Evolutionary conservation across 35 echinoderm and acorn worm species (phyloP), one percentile per base, ranked within the genome.

Genomic region (Patiria miniata): DNA sequence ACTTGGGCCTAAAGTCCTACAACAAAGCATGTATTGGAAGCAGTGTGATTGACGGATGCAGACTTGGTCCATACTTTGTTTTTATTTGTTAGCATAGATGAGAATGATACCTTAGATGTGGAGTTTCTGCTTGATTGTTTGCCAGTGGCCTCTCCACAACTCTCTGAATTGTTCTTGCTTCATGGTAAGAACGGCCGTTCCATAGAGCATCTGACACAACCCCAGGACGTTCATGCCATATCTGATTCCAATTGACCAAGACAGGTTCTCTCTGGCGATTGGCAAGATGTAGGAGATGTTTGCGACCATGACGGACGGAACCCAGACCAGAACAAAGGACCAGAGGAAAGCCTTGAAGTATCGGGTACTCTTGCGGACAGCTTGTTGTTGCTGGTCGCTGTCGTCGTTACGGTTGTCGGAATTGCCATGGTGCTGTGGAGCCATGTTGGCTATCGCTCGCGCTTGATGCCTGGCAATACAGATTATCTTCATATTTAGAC

Each of bases 141-240:
- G 61, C 61, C 61, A 68, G 17, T 68, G n/a, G 22, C 17, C 26
- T 68, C 7, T 68, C 61, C n/a, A 33, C 16, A 68, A 8, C n/a
- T 68, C 61, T 68, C 32, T 18, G 26, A 68, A 68, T 28, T 68
- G 61, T 33, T 68, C 61, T 4, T 68, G 61, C 1, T 29, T 22
- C n/a, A 68, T 0, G 16, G 32, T 68, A 15, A 68, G n/a, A 0
- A 7, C 7, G 7, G 26, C 9, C n/a, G 16, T 68, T 33, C 61
- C 61, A 68, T 68, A 68, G 17, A 68, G 61, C 61, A 68, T 68
- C 61, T 68, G 61, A 68, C 61, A 68, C 61, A 68, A 68, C 16
- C 61, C 61, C 0, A 68, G 7, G 32, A 28, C 5, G 8, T 68
- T 68, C n/a, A 68, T n/a, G 16, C 8, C 22, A 1, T 29, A 9